Percentiles rank a stretch among this genome's conserved stretches.
These are phyloP conservation scores for Lepus europaeus DNA, from an alignment of 2,113 vertebrate species.

Conservation along the genomic window DNA sequence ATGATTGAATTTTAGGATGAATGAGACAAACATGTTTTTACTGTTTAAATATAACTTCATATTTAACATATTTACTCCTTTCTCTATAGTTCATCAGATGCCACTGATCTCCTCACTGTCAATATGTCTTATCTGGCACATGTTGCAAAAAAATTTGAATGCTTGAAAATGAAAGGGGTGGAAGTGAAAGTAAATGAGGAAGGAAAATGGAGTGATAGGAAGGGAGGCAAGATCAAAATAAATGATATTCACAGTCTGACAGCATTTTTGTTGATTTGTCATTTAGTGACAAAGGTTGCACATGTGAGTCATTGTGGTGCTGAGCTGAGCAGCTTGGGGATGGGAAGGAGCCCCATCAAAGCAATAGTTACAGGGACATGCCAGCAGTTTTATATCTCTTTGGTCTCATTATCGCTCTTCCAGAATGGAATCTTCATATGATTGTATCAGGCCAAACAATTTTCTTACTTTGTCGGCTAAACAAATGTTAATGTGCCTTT, in stretches of 20 bases:
- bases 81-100: neutral
- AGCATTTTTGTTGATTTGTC: neutral
- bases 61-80: neutral
- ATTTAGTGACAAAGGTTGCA: neutral
- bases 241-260: neutral
- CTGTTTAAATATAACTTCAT: neutral
- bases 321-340: neutral
- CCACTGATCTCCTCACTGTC: neutral
- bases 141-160: too few relatives aligned
- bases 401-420: slow-evolving; percentile 8
- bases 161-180: neutral
- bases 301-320: neutral
- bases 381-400: neutral
- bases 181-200: neutral
- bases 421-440: slow-evolving; percentile 43
- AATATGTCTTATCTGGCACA: neutral
- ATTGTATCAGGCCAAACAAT: neutral
- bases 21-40: neutral
- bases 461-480: slow-evolving; percentile 28
- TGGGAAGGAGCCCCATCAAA: neutral
- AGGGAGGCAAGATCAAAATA: neutral
- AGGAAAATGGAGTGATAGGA: neutral
- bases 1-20: neutral
- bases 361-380: neutral
- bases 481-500: neutral